A percentile compares a stretch with the other conserved stretches of the same genome.
Conservation (phyloP, 2,797 vertebrate genomes). For the Steatocranus sp. region DNA sequence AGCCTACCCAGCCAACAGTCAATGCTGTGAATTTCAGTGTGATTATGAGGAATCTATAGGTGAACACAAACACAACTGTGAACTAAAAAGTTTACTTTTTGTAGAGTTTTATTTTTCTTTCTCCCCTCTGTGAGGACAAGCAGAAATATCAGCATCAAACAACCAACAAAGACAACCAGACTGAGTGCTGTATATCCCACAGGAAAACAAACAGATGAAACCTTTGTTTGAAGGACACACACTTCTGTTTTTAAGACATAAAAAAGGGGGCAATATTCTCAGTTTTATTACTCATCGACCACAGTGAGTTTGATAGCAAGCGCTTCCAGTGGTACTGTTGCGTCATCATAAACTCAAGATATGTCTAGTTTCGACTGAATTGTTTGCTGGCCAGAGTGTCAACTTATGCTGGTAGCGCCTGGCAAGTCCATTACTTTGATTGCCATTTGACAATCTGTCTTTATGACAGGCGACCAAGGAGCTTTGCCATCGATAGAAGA, state of each 20-base stretch:
- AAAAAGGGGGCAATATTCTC: conserved; percentile 21
- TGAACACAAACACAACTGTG: background rate
- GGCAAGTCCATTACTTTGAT: conserved; percentile 76
- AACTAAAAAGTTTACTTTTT: background rate
- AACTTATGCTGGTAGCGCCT: conserved; percentile 39
- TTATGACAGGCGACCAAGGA: conserved; percentile 72
- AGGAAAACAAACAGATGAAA: background rate
- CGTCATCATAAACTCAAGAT: conserved; percentile 53
- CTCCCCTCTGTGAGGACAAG: background rate
- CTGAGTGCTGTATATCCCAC: background rate
- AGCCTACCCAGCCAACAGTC: background rate
- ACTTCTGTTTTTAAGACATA: background rate
- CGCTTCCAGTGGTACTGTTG: conserved; percentile 9
- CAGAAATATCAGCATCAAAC: background rate
- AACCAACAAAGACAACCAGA: background rate
- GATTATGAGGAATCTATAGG: background rate
- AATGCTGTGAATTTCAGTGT: background rate
- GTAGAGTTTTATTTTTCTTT: background rate
- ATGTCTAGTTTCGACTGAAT: conserved; percentile 28
- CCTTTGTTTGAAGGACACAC: conserved; percentile 21
- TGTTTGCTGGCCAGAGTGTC: conserved; percentile 54
- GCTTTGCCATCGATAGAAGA: conserved; percentile 67
- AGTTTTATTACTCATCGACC: conserved; percentile 47
- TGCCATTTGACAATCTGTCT: conserved; percentile 77
- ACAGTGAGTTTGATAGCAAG: conserved; percentile 8